Percentiles rank a stretch among this genome's conserved stretches.
Conservation (phyloP, 2,797 vertebrate genomes). For the Delichon dasypus region DNA sequence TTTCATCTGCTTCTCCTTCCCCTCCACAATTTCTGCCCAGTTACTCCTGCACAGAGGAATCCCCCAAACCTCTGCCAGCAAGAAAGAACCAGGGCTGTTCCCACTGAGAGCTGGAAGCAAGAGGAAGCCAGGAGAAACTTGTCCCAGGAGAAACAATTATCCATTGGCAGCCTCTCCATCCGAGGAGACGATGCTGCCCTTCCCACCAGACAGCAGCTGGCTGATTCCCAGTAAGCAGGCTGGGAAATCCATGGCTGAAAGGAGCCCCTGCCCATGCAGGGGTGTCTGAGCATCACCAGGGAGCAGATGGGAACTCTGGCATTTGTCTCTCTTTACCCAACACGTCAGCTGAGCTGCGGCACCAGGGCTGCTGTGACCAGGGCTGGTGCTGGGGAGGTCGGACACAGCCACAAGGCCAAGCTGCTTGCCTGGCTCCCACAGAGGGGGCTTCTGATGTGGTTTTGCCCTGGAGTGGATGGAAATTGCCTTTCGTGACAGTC, state of each 20-base stretch:
- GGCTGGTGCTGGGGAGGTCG: background rate
- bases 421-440: background rate
- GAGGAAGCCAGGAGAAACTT: background rate
- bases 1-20: background rate
- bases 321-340: background rate
- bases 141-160: background rate
- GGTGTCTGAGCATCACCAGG: background rate
- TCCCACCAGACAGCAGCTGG: background rate
- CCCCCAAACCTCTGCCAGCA: background rate
- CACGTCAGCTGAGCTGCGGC: background rate
- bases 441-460: conserved; percentile 31
- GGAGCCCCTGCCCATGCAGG: background rate
- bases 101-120: background rate
- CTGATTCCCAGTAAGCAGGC: background rate
- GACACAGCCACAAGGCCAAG: background rate
- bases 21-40: rapidly evolving
- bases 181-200: rapidly evolving
- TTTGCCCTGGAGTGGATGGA: background rate
- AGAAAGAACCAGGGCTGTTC: background rate
- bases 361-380: background rate
- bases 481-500: background rate
- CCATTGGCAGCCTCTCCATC: background rate
- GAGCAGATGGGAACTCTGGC: background rate
- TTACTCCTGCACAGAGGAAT: background rate
- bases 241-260: background rate